Percentiles rank a stretch among this genome's conserved stretches.
These are phyloP conservation scores for Nettapus auritus DNA, from an alignment of 2,113 vertebrate genomes.

Conservation along the genomic window DNA sequence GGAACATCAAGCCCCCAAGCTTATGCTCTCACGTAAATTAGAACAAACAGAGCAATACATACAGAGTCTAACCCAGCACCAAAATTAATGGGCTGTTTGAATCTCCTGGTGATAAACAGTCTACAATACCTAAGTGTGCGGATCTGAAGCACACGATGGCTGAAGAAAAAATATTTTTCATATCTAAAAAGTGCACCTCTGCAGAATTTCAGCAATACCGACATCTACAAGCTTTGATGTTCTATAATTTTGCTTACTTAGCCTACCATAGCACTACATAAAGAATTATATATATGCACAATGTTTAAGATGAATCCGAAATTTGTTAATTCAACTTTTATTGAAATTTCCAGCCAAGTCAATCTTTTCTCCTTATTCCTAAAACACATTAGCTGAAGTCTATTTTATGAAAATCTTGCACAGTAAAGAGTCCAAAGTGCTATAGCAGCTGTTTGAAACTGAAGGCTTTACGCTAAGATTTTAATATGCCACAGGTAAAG, in stretches of 20 bases:
- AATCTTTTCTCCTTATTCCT: neutral
- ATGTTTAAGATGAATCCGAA: neutral
- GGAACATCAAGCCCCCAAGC: neutral
- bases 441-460: slow-evolving; percentile 20
- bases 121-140: neutral
- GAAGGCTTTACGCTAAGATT: slow-evolving; percentile 4
- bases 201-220: neutral
- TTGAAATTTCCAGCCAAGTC: neutral
- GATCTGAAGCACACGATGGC: neutral
- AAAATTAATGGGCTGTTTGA: neutral
- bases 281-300: neutral
- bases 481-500: slow-evolving; percentile 41
- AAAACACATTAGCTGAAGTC: neutral
- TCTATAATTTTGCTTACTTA: neutral
- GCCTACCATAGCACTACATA: fast-evolving
- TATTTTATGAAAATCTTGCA: neutral
- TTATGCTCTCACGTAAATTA: neutral
- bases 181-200: neutral
- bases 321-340: neutral
- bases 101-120: neutral
- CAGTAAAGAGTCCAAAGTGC: neutral
- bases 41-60: neutral
- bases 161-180: slow-evolving; percentile 25
- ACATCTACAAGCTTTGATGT: neutral
- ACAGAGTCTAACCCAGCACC: neutral